These are phyloP conservation scores for Puma concolor DNA, from an alignment of 2,113 vertebrate genomes.

Conservation along the genomic window DNA sequence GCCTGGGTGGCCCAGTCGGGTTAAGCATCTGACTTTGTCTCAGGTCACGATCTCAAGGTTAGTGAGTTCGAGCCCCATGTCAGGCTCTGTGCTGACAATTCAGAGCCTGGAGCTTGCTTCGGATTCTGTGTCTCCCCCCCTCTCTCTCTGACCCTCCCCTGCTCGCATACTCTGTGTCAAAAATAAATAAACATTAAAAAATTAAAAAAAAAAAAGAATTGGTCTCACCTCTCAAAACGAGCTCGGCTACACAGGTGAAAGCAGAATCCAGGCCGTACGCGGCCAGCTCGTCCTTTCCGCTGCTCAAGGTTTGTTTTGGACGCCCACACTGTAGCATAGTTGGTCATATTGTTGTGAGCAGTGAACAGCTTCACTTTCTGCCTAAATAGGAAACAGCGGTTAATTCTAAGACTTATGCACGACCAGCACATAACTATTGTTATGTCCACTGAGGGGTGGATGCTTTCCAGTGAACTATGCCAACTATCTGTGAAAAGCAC, in stretches of 20 bases:
- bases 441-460: background rate
- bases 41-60: no score
- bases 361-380: constrained; percentile 99
- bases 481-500: background rate
- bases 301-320: constrained; percentile 98
- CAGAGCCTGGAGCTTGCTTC: no score
- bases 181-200: no score
- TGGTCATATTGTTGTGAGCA: constrained; percentile 99
- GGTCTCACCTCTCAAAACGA: constrained; percentile 91
- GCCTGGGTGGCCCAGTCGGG: no score
- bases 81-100: no score
- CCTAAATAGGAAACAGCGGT: constrained; percentile 80
- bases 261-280: constrained; percentile 94
- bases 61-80: no score
- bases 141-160: no score
- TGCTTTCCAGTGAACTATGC: background rate
- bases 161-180: no score
- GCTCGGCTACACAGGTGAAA: constrained; percentile 96
- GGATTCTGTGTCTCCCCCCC: no score
- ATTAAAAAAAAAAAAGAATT: background rate
- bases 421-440: background rate
- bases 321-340: constrained; percentile 98
- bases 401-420: background rate
- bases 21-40: no score
- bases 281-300: constrained; percentile 94